A percentile compares a stretch with the other conserved stretches of the same genome.
phyloP scores from a whole-genome alignment of 2,113 vertebrate species.

The Notiomystis cincta region DNA sequence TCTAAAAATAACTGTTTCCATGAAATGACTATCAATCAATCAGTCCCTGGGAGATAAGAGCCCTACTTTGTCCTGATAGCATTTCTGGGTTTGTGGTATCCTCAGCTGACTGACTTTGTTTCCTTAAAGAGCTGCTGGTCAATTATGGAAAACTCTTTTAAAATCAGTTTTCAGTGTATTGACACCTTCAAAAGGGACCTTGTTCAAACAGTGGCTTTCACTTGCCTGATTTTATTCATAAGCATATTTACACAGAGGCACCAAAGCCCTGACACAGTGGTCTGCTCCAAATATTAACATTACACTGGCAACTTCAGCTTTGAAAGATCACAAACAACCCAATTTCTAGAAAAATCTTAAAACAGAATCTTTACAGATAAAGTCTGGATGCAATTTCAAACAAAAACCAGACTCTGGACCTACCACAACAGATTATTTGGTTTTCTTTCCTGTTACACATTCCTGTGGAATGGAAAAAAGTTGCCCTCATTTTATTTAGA shows the following conservation, averaged over 20 bases:
- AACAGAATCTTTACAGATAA: not conserved
- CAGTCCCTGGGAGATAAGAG: constrained; percentile 21
- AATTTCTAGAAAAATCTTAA: not conserved
- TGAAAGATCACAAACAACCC: not conserved
- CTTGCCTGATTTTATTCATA: not conserved
- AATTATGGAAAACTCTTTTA: not conserved
- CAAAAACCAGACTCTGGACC: not conserved
- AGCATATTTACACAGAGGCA: not conserved
- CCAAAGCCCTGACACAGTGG: not conserved
- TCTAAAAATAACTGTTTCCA: constrained; percentile 62
- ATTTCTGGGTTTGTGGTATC: not conserved
- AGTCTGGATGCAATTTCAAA: not conserved
- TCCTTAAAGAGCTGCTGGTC: not conserved
- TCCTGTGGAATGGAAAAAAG: not conserved
- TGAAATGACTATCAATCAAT: constrained; percentile 35
- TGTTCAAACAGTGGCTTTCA: not conserved
- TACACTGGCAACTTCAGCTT: not conserved
- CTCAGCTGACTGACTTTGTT: not conserved
- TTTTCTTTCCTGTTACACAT: not conserved
- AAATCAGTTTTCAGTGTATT: not conserved
- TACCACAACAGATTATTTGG: not conserved
- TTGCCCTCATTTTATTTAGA: not conserved
- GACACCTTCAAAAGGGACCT: not conserved
- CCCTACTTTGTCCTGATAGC: constrained; percentile 54
- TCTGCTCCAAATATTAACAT: not conserved